These are phyloP conservation scores for Neoseiulus cucumeris DNA, from an alignment of 1,140 invertebrate genomes.

Conservation along the genomic window DNA sequence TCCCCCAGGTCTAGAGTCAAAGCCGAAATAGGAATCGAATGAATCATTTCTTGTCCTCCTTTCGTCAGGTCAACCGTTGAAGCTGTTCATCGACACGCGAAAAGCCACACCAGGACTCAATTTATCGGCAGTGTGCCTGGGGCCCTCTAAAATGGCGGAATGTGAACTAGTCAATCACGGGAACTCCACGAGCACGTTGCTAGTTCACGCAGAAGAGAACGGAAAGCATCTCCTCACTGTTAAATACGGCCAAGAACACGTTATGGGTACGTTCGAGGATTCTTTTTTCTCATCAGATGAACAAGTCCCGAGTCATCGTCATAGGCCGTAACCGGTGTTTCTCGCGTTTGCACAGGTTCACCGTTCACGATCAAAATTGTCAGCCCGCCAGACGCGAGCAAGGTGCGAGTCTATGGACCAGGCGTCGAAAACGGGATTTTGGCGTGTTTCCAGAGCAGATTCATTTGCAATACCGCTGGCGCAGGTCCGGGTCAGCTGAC, in stretches of 20 bases:
- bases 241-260: slow-evolving; percentile 32
- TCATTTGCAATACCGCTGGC: slow-evolving; percentile 33
- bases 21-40: no score
- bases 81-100: slow-evolving; percentile 32
- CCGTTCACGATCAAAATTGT: slow-evolving; percentile 30
- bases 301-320: no score
- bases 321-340: no score
- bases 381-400: slow-evolving; percentile 32
- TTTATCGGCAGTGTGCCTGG: slow-evolving; percentile 34
- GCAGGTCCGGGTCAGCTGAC: slow-evolving; percentile 33
- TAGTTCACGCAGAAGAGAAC: slow-evolving; percentile 27
- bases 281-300: no score
- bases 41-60: not conserved
- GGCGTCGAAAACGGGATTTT: slow-evolving; percentile 31
- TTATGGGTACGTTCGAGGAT: slow-evolving; percentile 25
- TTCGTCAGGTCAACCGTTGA: slow-evolving; percentile 20
- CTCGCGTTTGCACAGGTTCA: slow-evolving; percentile 23
- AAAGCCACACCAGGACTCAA: slow-evolving; percentile 31
- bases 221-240: slow-evolving; percentile 31
- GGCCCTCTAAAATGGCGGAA: slow-evolving; percentile 31
- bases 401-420: slow-evolving; percentile 27
- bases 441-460: slow-evolving; percentile 28
- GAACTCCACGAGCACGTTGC: slow-evolving; percentile 31
- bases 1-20: no score
- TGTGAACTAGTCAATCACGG: slow-evolving; percentile 34